Conservation (phyloP, 1,140 invertebrate genomes). For the Drosophila nikananu region DNA sequence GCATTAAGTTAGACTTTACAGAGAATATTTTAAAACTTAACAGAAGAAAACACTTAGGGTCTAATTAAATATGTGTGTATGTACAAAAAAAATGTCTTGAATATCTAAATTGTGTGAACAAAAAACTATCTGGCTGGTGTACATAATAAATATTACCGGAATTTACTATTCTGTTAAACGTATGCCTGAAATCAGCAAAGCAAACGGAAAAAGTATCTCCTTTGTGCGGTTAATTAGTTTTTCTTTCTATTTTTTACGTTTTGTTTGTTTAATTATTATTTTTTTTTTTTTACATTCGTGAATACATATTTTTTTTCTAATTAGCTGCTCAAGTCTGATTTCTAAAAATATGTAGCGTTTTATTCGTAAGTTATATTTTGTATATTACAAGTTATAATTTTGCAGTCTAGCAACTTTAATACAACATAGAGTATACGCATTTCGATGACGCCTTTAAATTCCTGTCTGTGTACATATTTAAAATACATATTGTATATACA, state of each 20-base stretch:
- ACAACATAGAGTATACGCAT: conserved; percentile 45
- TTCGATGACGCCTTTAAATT: conserved; percentile 43
- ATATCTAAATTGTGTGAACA: conserved; percentile 25
- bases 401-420: conserved; percentile 56
- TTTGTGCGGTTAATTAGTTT: conserved; percentile 27
- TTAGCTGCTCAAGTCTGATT: conserved; percentile 51
- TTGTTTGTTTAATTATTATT: not conserved
- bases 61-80: conserved; percentile 55
- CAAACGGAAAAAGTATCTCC: conserved; percentile 18
- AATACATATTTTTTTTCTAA: conserved; percentile 33
- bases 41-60: conserved; percentile 55
- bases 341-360: conserved; percentile 47
- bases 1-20: conserved; percentile 55
- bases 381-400: conserved; percentile 55
- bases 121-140: conserved; percentile 23
- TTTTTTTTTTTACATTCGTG: conserved; percentile 17
- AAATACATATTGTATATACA: conserved; percentile 50
- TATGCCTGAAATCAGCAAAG: conserved; percentile 33
- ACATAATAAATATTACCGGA: conserved; percentile 28
- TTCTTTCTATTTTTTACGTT: conserved; percentile 16
- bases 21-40: conserved; percentile 60
- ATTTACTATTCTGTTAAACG: conserved; percentile 23
- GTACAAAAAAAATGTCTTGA: conserved; percentile 40
- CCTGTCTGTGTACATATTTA: conserved; percentile 44
- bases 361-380: conserved; percentile 24